A percentile compares a stretch with the other conserved stretches of the same genome.
Evolutionary conservation across 2,797 vertebrate genomes (phyloP).

Genomic region (Epinephelus awoara): DNA sequence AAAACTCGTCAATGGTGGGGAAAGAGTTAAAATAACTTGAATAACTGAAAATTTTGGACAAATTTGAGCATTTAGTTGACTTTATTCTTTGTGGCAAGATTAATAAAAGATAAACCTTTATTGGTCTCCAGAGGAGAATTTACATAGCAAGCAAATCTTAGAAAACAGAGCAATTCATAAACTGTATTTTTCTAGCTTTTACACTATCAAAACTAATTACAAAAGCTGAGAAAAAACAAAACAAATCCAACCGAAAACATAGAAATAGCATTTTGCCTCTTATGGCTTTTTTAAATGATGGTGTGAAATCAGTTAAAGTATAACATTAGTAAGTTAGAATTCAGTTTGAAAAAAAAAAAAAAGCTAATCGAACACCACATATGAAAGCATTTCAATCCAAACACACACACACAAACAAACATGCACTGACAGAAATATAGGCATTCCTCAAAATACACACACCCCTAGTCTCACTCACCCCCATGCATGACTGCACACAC

Average conservation of each 20-base stretch:
- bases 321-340: background rate
- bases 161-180: background rate
- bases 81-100: background rate
- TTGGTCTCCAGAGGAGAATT: background rate
- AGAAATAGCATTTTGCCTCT: background rate
- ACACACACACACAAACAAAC: background rate
- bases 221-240: background rate
- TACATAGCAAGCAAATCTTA: background rate
- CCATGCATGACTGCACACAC: conserved; percentile 4
- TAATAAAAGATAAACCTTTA: background rate
- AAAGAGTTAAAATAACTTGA: too few species aligned
- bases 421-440: background rate
- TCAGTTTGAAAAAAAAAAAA: background rate
- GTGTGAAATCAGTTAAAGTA: background rate
- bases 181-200: too few species aligned
- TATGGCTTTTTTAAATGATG: background rate
- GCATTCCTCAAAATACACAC: background rate
- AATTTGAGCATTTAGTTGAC: too few species aligned
- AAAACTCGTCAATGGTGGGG: too few species aligned
- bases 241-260: background rate
- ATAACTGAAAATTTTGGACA: background rate
- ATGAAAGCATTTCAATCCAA: background rate
- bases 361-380: background rate
- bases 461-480: background rate
- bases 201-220: too few species aligned